Conservation (phyloP, 2,113 vertebrate genomes). For the Rafetus swinhoei region DNA sequence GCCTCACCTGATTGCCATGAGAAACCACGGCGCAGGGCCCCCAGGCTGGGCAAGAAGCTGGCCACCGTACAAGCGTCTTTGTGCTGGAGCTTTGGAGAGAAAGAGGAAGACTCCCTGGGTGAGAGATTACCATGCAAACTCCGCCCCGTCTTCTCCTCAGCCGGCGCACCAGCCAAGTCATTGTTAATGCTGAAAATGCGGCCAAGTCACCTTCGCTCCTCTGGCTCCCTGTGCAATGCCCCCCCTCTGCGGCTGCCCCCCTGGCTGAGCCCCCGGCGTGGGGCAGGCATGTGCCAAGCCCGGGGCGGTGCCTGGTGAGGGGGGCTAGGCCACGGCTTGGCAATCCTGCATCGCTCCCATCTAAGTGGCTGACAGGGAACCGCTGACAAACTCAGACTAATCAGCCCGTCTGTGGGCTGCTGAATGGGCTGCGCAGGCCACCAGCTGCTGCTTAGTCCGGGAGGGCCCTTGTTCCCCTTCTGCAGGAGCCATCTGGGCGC, state of each 20-base stretch:
- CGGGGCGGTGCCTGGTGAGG: background rate
- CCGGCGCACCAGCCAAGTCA: slow-evolving; percentile 23
- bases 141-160: slow-evolving; percentile 51
- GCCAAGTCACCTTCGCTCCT: slow-evolving; percentile 36
- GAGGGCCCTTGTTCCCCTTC: background rate
- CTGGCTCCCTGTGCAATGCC: background rate
- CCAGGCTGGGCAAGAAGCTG: slow-evolving; percentile 23
- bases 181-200: slow-evolving; percentile 63
- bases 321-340: background rate
- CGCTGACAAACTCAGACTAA: background rate
- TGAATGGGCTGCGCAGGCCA: background rate
- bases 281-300: background rate
- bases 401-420: background rate
- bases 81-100: slow-evolving; percentile 63
- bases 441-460: background rate
- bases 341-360: background rate
- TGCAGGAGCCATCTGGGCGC: background rate
- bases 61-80: slow-evolving; percentile 49
- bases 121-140: slow-evolving; percentile 59
- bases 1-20: slow-evolving; percentile 5
- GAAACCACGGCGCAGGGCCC: background rate
- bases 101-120: slow-evolving; percentile 48
- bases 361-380: background rate
- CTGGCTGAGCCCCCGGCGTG: background rate
- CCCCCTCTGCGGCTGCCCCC: background rate